Evolutionary conservation across 2,888 invertebrate genomes (phyloP).

Genomic region (Caprella mutica): DNA sequence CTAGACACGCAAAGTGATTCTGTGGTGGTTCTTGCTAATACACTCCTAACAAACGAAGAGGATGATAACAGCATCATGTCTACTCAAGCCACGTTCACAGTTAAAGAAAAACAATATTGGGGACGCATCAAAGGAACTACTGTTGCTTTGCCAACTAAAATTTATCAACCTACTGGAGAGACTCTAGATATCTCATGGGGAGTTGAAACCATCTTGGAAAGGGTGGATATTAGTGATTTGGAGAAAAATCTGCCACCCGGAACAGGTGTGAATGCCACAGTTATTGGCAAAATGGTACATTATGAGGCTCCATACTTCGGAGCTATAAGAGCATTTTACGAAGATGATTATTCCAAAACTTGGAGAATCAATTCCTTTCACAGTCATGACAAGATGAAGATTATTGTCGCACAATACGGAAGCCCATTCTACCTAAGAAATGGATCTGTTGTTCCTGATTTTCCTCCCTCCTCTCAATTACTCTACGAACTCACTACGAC

Average conservation of each 20-base stretch:
- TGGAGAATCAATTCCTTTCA: constrained; percentile 19
- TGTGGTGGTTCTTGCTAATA: not conserved
- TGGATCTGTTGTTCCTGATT: constrained; percentile 14
- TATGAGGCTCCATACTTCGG: constrained; percentile 28
- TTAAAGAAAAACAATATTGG: constrained; percentile 24
- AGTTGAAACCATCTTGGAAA: constrained; percentile 8
- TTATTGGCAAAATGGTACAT: constrained; percentile 17
- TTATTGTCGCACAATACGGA: constrained; percentile 15
- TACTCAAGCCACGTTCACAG: constrained; percentile 10
- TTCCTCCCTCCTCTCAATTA: constrained; percentile 1
- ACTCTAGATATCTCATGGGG: constrained; percentile 21
- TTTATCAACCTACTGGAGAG: constrained; percentile 8
- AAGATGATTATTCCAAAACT: constrained; percentile 9
- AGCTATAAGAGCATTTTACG: constrained; percentile 14
- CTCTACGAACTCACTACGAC: constrained; percentile 28
- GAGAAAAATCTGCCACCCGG: constrained; percentile 16
- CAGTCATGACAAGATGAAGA: constrained; percentile 18
- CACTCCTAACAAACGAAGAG: constrained; percentile 11
- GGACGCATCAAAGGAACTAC: constrained; percentile 25
- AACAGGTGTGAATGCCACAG: constrained; percentile 22
- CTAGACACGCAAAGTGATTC: not conserved
- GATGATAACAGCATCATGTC: constrained; percentile 11
- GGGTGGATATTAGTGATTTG: constrained; percentile 8
- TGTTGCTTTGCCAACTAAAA: constrained; percentile 14
- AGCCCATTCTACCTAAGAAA: constrained; percentile 18